These are phyloP conservation scores for Aegotheles bennettii DNA, from an alignment of 2,113 vertebrate species.

Conservation along the genomic window DNA sequence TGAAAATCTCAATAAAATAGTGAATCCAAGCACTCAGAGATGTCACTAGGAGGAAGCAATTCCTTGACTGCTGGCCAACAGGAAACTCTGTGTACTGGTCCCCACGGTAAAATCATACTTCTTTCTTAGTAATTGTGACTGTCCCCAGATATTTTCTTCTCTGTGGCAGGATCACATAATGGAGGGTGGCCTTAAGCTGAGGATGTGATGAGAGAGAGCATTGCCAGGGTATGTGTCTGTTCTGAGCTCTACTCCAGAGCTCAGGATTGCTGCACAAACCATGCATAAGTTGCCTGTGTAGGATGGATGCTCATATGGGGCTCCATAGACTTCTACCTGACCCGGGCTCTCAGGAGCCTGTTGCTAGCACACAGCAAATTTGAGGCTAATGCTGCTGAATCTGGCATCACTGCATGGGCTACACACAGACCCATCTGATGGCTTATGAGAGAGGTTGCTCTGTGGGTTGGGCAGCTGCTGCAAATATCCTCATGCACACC, in stretches of 20 bases:
- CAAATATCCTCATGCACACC: background rate
- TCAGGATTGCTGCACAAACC: background rate
- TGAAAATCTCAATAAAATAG: background rate
- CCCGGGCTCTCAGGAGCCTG: background rate
- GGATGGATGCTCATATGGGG: background rate
- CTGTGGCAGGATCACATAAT: background rate
- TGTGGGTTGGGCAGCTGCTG: background rate
- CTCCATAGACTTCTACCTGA: background rate
- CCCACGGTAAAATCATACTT: background rate
- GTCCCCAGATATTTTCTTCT: background rate
- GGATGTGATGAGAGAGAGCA: background rate
- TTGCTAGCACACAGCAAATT: background rate
- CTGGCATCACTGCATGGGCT: accelerated
- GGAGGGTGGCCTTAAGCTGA: background rate
- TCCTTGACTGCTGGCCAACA: background rate
- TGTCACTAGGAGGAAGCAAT: background rate
- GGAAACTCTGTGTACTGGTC: background rate
- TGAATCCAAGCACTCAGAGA: background rate
- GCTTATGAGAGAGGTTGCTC: background rate
- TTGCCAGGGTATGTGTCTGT: background rate
- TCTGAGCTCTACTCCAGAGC: background rate
- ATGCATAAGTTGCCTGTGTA: no score
- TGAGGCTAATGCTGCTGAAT: background rate
- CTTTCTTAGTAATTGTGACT: background rate
- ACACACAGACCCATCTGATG: background rate